Evolutionary conservation across 2,888 invertebrate species (phyloP).

Genomic region (Scaptomyza flava): DNA sequence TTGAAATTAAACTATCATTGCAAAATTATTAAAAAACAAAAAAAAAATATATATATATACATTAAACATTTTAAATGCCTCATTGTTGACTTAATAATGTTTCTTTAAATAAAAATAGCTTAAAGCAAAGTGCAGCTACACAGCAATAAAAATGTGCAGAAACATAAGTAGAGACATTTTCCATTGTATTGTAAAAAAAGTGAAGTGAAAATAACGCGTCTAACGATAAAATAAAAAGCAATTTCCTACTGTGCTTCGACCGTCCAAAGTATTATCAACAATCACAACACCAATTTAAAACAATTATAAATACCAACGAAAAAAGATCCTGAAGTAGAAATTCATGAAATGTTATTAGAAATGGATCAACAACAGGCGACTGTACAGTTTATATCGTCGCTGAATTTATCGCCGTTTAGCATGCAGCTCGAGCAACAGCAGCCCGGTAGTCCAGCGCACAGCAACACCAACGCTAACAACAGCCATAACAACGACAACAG

Average conservation of each 20-base stretch:
- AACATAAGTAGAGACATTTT: constrained; percentile 20
- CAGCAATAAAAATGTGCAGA: constrained; percentile 27
- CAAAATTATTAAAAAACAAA: background rate
- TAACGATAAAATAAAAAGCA: constrained; percentile 3
- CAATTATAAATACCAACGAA: constrained; percentile 21
- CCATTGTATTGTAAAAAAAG: background rate
- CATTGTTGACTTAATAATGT: constrained; percentile 53
- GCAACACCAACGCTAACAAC: constrained; percentile 49
- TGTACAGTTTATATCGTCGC: constrained; percentile 94
- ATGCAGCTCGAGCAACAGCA: constrained; percentile 88
- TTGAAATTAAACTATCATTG: background rate
- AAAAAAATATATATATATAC: too few relatives aligned
- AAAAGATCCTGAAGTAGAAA: constrained; percentile 24
- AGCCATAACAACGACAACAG: constrained; percentile 55
- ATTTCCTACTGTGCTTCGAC: constrained; percentile 9
- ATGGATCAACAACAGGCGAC: constrained; percentile 93
- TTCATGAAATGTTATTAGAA: constrained; percentile 88
- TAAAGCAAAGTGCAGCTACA: constrained; percentile 62
- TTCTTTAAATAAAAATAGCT: constrained; percentile 46
- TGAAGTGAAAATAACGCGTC: constrained; percentile 1
- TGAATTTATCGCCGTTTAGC: constrained; percentile 95
- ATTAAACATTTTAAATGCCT: constrained; percentile 4
- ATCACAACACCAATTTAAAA: constrained; percentile 4
- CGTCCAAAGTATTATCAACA: constrained; percentile 16
- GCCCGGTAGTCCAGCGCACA: constrained; percentile 85